phyloP scores from a whole-genome alignment of 2,888 invertebrate genomes.

The Acanthoscelides obtectus region DNA sequence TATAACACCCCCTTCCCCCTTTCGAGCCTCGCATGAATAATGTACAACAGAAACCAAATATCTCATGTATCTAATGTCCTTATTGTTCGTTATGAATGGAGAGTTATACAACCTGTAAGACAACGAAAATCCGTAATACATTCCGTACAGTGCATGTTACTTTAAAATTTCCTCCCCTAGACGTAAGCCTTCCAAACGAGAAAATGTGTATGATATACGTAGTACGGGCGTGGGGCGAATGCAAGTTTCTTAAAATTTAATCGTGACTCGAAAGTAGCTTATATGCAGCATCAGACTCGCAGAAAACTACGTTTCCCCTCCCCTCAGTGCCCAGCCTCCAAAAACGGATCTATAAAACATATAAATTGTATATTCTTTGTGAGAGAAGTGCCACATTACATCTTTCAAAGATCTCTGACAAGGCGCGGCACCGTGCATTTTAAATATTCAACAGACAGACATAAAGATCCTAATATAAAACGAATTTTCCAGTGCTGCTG shows the following conservation, averaged over 20 bases:
- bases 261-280: slow-evolving; percentile 17
- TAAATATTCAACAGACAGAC: slow-evolving; percentile 46
- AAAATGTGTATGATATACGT: not conserved
- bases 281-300: slow-evolving; percentile 10
- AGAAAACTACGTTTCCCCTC: slow-evolving; percentile 23
- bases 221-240: slow-evolving; percentile 7
- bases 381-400: slow-evolving; percentile 38
- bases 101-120: no score
- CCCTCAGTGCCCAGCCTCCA: slow-evolving; percentile 33
- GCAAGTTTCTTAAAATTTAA: slow-evolving; percentile 26
- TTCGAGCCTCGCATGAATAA: no score
- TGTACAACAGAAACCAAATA: no score
- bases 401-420: slow-evolving; percentile 35
- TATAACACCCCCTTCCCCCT: no score
- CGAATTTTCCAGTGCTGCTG: not conserved
- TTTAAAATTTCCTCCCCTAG: not conserved
- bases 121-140: no score
- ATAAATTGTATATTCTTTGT: slow-evolving; percentile 42
- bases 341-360: slow-evolving; percentile 40
- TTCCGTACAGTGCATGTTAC: not conserved
- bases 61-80: no score
- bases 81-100: no score
- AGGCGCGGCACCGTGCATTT: slow-evolving; percentile 31
- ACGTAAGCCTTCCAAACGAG: not conserved
- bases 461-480: slow-evolving; percentile 45